A percentile compares a stretch with the other conserved stretches of the same genome.
phyloP scores from a whole-genome alignment of 1,140 invertebrate species.

The Pristionchus pacificus region DNA sequence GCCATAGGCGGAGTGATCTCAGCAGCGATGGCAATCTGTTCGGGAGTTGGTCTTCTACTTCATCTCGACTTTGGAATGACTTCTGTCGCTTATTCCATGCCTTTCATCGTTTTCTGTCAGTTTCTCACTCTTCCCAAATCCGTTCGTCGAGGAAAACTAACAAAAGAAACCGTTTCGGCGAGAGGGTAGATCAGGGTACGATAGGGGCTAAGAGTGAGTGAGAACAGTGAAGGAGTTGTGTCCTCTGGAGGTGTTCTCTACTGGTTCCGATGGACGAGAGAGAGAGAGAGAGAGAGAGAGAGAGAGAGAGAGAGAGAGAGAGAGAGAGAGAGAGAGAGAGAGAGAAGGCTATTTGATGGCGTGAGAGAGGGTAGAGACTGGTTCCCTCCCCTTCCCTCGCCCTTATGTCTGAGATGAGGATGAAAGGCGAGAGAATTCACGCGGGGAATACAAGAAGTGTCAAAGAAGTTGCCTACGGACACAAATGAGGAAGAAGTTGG shows the following conservation, averaged over 20 bases:
- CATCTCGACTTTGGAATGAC: constrained; percentile 46
- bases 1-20: constrained; percentile 86
- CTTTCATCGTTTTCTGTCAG: constrained; percentile 90
- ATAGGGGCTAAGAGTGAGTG: too few relatives aligned
- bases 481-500: too few relatives aligned
- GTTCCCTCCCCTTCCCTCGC: too few relatives aligned
- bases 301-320: too few relatives aligned
- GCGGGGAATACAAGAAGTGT: too few relatives aligned
- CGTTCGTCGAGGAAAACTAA: background rate
- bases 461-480: too few relatives aligned
- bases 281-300: too few relatives aligned
- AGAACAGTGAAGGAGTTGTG: background rate
- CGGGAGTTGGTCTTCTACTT: constrained; percentile 48
- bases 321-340: too few relatives aligned
- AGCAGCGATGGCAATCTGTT: constrained; percentile 75
- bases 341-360: too few relatives aligned
- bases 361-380: too few relatives aligned
- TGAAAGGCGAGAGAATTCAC: too few relatives aligned
- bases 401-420: too few relatives aligned
- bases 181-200: background rate
- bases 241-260: background rate
- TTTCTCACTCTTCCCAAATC: constrained; percentile 32
- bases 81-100: constrained; percentile 64
- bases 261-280: background rate
- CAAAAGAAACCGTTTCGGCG: background rate